Percentiles rank a stretch among this genome's conserved stretches.
Evolutionary conservation across 2,888 invertebrate genomes (phyloP).

Genomic region (Pinctada fucata): DNA sequence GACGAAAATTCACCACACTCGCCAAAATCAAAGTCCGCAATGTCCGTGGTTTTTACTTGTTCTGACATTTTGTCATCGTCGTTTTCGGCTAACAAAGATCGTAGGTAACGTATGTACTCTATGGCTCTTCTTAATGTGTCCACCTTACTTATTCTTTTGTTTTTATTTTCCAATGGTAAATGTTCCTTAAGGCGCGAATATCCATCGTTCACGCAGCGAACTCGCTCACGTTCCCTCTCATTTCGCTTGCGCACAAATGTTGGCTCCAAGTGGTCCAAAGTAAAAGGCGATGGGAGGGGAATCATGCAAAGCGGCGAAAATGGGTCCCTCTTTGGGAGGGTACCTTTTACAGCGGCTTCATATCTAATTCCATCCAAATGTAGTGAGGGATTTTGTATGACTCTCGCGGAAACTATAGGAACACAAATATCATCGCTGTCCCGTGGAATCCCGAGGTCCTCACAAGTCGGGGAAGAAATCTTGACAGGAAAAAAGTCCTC

Average conservation of each 20-base stretch:
- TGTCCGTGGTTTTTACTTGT: no score
- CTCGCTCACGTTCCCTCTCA: constrained; percentile 75
- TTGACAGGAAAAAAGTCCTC: constrained; percentile 28
- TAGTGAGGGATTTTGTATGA: constrained; percentile 51
- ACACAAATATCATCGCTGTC: constrained; percentile 47
- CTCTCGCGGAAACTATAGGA: constrained; percentile 28
- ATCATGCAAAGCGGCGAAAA: constrained; percentile 72
- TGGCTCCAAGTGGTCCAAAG: constrained; percentile 63
- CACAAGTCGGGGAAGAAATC: constrained; percentile 68
- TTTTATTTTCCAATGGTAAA: constrained; percentile 71
- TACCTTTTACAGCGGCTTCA: constrained; percentile 37
- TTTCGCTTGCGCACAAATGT: constrained; percentile 73
- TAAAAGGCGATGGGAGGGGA: constrained; percentile 68
- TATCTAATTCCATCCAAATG: constrained; percentile 51
- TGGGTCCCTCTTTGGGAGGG: constrained; percentile 55
- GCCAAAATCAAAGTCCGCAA: no score
- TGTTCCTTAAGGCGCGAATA: constrained; percentile 71
- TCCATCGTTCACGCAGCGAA: constrained; percentile 75
- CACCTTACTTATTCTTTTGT: constrained; percentile 76
- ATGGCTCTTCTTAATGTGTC: constrained; percentile 75
- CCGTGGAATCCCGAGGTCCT: constrained; percentile 69
- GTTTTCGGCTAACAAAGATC: constrained; percentile 49
- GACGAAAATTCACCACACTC: no score
- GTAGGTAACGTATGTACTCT: constrained; percentile 71
- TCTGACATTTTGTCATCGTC: constrained; percentile 5